A percentile compares a stretch with the other conserved stretches of the same genome.
phyloP scores from a whole-genome alignment of 2,113 vertebrate genomes.

The Nothocercus nigrocapillus region DNA sequence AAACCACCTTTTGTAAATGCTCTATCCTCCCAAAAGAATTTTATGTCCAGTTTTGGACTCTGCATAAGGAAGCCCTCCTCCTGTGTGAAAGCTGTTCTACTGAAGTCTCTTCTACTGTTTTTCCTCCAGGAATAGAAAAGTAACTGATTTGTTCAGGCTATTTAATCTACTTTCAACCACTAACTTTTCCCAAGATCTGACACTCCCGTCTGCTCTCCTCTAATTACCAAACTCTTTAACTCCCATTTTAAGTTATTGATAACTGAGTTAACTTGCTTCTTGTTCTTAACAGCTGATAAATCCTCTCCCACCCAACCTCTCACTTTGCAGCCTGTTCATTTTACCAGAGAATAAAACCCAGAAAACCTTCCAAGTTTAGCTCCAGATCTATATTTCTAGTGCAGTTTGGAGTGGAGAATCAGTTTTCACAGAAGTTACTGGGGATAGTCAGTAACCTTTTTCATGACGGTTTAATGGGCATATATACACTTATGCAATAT shows the following conservation, averaged over 20 bases:
- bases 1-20: not conserved
- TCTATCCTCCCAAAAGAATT: not conserved
- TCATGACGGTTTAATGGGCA: constrained; percentile 17
- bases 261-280: not conserved
- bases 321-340: not conserved
- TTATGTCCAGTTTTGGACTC: not conserved
- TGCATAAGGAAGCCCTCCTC: not conserved
- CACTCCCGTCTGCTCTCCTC: not conserved
- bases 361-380: not conserved
- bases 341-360: not conserved
- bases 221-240: not conserved
- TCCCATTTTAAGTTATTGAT: not conserved
- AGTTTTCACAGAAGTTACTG: not conserved
- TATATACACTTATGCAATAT: not conserved
- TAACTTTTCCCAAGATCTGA: not conserved
- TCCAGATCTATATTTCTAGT: not conserved
- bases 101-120: not conserved
- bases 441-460: not conserved
- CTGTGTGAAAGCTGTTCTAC: not conserved
- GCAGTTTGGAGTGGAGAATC: not conserved
- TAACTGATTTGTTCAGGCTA: not conserved
- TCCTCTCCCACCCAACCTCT: not conserved
- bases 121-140: not conserved
- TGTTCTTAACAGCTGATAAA: not conserved
- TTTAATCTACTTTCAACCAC: constrained; percentile 6